Evolutionary conservation across 2,113 vertebrate species (phyloP).

Genomic region (Sinocyclocheilus grahami): DNA sequence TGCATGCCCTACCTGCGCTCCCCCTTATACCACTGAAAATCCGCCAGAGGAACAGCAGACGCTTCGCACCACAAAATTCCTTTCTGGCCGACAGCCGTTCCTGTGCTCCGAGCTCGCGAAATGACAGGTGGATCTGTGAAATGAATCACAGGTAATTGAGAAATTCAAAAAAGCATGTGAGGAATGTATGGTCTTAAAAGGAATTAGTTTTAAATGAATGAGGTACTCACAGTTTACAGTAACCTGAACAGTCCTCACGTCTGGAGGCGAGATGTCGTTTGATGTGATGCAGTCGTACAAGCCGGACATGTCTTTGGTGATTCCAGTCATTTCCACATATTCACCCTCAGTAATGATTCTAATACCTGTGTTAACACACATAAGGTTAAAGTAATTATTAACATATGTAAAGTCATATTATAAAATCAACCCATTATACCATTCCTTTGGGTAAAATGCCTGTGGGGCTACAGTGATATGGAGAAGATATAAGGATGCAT

Average conservation of each 20-base stretch:
- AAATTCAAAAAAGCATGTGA: conserved; percentile 25
- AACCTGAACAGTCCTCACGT: conserved; percentile 87
- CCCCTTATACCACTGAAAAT: conserved; percentile 99
- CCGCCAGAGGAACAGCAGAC: conserved; percentile 87
- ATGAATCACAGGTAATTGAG: conserved; percentile 45
- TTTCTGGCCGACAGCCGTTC: conserved; percentile 88
- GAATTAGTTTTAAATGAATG: not conserved
- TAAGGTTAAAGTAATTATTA: not conserved
- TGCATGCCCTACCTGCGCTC: conserved; percentile 83
- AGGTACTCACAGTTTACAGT: conserved; percentile 92
- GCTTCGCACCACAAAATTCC: conserved; percentile 93
- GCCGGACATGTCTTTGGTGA: conserved; percentile 93
- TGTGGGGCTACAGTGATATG: not conserved
- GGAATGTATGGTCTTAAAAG: not conserved
- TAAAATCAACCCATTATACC: not conserved
- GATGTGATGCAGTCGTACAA: conserved; percentile 92
- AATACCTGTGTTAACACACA: conserved; percentile 69
- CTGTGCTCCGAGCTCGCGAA: conserved; percentile 86
- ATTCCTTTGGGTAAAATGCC: not conserved
- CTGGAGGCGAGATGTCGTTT: conserved; percentile 88
- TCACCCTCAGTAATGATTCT: conserved; percentile 89
- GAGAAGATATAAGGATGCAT: not conserved
- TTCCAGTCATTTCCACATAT: conserved; percentile 87
- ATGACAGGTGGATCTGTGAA: conserved; percentile 90
- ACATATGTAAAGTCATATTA: too few species aligned